Base-by-base conservation (phyloP, 2,888 invertebrate species). In the Dione vanillae region DNA sequence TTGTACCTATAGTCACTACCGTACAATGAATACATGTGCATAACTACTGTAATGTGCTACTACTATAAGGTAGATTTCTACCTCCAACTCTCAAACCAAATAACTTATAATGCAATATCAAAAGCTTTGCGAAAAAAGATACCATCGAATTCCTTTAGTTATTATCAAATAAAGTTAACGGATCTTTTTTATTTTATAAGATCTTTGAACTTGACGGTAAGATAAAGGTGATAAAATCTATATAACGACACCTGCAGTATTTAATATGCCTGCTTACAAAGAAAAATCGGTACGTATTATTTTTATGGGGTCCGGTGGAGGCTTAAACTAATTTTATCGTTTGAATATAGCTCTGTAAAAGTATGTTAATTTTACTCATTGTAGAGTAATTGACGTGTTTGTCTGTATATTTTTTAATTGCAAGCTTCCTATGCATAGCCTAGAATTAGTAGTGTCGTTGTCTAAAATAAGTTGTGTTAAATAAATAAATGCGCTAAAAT, bases 141-240 rank as follows among this genome's bases (percentile, higher is more conserved):
- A 77, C 65, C 68, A 77, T 78, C 74, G 49, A 72, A 75, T 62
- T 62, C 65, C 65, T 74, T 70, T 74, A 73, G 67, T 74, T 74
- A 73, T 72, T 74, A 65, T 72, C 74, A 74, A 77, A 77, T 72
- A 73, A 77, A 74, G 58, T 71, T 71, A 72, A 75, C 72, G 72
- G 72, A 59, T 75, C 72, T 70, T 27, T n/a, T 27, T 27, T 69
- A 56, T 65, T 73, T 73, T 66, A 69, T 73, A 67, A 71, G 74
- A 75, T 74, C 74, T 72, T 68, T 35, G 73, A 77, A 71, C 69
- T 69, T 68, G 74, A 67, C 62, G 69, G 67, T 27, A 70, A 75
- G 74, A 74, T 74, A 75, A 70, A 66, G 49, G 40, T 69, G 71
- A 75, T 76, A 75, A 74, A 76, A 75, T 73, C 75, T 69, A 52